A percentile compares a stretch with the other conserved stretches of the same genome.
Conservation (phyloP, 2,113 vertebrate genomes). For the Ochotona curzoniae region DNA sequence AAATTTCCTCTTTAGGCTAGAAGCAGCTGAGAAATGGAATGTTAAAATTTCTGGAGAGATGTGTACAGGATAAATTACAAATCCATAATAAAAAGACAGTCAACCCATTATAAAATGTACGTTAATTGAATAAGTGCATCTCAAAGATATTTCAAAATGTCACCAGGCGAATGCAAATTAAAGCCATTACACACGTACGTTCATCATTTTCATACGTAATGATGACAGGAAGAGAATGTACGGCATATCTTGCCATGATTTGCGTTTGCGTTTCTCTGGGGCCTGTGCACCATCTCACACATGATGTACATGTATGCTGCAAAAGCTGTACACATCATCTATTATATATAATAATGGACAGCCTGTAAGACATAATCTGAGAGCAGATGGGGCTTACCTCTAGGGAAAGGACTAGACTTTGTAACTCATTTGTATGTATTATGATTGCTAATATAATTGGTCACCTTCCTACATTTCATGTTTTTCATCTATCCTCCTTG, state of each 20-base stretch:
- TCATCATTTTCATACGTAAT: too few species aligned
- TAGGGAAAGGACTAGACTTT: background rate
- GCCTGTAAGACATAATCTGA: background rate
- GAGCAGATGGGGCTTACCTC: background rate
- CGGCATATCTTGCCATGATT: too few species aligned
- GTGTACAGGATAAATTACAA: constrained; percentile 19
- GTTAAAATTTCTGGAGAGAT: constrained; percentile 33
- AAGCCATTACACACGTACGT: background rate
- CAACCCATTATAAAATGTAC: background rate
- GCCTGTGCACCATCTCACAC: too few species aligned
- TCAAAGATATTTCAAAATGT: background rate
- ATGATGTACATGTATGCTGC: too few species aligned
- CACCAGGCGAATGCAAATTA: background rate
- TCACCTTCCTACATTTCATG: background rate
- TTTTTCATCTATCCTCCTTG: background rate
- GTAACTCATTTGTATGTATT: background rate
- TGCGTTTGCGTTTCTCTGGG: too few species aligned
- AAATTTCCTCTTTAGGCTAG: background rate
- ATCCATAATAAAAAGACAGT: background rate
- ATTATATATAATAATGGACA: too few species aligned
- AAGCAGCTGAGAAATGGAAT: constrained; percentile 8
- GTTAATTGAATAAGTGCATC: constrained; percentile 16
- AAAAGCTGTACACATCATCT: too few species aligned
- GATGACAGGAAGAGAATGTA: too few species aligned
- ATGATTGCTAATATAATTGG: background rate